These are phyloP conservation scores for Poecilus cupreus DNA, from an alignment of 2,888 invertebrate species.

Conservation along the genomic window DNA sequence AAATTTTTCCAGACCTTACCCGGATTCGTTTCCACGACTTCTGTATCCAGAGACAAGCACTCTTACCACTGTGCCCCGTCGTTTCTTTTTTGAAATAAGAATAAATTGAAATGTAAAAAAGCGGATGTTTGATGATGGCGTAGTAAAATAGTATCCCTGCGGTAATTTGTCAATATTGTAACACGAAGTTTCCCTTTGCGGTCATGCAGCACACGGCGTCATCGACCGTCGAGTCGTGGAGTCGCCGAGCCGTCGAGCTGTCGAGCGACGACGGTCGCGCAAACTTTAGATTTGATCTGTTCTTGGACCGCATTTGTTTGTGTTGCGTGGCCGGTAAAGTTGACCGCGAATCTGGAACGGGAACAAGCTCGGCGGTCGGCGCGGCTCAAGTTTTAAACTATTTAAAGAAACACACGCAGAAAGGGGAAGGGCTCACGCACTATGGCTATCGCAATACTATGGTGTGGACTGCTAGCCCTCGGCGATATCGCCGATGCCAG, in stretches of 20 bases:
- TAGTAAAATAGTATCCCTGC: neutral
- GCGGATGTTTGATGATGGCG: neutral
- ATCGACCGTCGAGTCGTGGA: neutral
- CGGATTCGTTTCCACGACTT: no score
- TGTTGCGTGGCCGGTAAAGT: conserved; percentile 18
- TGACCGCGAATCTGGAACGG: conserved; percentile 18
- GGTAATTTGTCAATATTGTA: conserved; percentile 56
- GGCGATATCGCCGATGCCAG: conserved; percentile 21
- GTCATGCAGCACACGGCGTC: conserved; percentile 9
- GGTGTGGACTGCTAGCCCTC: neutral
- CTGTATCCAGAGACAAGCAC: no score
- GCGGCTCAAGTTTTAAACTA: conserved; percentile 25
- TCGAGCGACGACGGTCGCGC: neutral
- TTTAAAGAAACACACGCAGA: neutral
- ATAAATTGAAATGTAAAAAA: no score
- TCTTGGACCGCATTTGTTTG: conserved; percentile 44
- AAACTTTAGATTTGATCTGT: conserved; percentile 40
- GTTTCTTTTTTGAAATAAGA: no score
- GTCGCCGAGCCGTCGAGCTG: neutral
- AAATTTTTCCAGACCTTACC: no score
- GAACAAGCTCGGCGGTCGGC: neutral
- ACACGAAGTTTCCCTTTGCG: conserved; percentile 5
- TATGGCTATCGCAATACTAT: neutral
- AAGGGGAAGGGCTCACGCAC: neutral
- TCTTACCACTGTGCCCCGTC: no score